Evolutionary conservation across 2,888 invertebrate species (phyloP).

Genomic region (Gymnoscelis rufifasciata): DNA sequence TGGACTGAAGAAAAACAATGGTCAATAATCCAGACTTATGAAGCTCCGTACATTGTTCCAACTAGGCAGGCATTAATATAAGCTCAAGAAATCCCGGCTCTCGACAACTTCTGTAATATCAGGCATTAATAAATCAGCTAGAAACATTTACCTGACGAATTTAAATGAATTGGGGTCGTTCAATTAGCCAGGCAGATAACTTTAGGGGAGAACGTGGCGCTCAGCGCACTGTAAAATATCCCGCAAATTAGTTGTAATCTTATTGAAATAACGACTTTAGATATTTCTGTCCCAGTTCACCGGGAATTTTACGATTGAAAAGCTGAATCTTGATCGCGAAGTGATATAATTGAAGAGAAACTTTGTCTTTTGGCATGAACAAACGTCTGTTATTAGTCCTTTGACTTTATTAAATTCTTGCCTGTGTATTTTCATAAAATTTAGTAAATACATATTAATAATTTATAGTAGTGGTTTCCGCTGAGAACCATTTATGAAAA

Average conservation of each 20-base stretch:
- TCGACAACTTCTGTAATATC: background rate
- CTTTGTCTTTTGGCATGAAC: too few species aligned
- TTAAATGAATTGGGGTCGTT: constrained; percentile 6
- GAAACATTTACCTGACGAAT: constrained; percentile 7
- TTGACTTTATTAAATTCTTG: too few species aligned
- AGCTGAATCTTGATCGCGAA: background rate
- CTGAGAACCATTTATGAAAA: too few species aligned
- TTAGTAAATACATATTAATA: too few species aligned
- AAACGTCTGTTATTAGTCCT: background rate
- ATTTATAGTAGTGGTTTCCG: too few species aligned
- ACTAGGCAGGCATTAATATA: too few species aligned
- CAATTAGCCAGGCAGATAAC: constrained; percentile 14
- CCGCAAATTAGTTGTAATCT: constrained; percentile 16
- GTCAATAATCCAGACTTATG: too few species aligned
- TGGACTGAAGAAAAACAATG: too few species aligned
- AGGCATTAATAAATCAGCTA: background rate
- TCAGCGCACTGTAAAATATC: constrained; percentile 9
- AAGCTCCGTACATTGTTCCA: too few species aligned
- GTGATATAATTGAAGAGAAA: background rate
- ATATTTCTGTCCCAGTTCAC: constrained; percentile 6
- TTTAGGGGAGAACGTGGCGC: constrained; percentile 10
- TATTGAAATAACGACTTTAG: constrained; percentile 9
- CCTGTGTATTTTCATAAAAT: too few species aligned
- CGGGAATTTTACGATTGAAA: background rate
- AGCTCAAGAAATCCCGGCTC: too few species aligned